These are phyloP conservation scores for Pogonocichla stellata DNA, from an alignment of 2,113 vertebrate genomes.

Conservation along the genomic window DNA sequence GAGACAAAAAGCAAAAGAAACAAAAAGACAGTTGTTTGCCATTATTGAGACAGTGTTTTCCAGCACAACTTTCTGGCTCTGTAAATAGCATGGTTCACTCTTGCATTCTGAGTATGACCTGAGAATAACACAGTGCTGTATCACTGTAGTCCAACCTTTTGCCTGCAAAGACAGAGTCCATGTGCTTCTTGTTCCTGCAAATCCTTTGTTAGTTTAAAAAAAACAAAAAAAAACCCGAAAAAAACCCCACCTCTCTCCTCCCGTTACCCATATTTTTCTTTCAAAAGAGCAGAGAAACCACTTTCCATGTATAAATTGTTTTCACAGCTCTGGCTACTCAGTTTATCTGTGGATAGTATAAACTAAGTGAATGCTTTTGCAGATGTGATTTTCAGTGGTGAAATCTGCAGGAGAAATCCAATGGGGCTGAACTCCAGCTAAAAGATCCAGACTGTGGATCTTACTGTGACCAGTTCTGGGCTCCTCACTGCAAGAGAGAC, in stretches of 20 bases:
- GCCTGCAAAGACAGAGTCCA: fast-evolving
- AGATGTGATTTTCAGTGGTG: background rate
- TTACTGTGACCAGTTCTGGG: background rate
- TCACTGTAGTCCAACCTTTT: fast-evolving
- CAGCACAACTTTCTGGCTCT: background rate
- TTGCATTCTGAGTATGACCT: background rate
- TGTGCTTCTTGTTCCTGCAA: background rate
- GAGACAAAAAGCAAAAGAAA: background rate
- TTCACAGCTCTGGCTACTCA: background rate
- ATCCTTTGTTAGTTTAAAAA: background rate
- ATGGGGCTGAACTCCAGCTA: background rate
- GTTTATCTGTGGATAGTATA: background rate
- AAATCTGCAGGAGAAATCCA: background rate
- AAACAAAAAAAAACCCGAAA: background rate
- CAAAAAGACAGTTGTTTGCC: background rate
- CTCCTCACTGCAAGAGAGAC: background rate
- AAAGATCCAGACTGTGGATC: background rate
- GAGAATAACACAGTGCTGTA: background rate
- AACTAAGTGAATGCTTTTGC: background rate
- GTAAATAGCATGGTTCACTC: background rate
- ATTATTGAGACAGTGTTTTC: background rate
- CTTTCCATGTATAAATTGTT: background rate
- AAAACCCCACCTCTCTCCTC: background rate
- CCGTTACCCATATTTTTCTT: background rate
- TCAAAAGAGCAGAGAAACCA: background rate